Evolutionary conservation across 2,797 vertebrate species (phyloP).

Genomic region (Uromys caudimaculatus): DNA sequence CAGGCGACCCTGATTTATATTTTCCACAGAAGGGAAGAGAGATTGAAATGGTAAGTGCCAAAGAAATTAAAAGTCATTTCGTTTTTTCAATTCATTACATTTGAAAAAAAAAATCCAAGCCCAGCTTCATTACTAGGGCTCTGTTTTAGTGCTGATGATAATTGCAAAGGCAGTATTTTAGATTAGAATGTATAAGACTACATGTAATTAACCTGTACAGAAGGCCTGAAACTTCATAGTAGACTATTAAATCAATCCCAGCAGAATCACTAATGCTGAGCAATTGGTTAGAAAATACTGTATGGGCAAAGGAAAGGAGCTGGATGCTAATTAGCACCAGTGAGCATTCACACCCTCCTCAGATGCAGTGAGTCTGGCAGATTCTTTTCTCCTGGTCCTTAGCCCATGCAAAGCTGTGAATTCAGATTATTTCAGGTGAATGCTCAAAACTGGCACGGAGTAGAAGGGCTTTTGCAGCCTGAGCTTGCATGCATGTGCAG

Average conservation of each 20-base stretch:
- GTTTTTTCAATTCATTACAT: conserved; percentile 83
- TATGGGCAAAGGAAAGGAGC: conserved; percentile 67
- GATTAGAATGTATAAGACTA: conserved; percentile 83
- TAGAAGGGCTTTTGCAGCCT: neutral
- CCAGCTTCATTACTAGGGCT: conserved; percentile 73
- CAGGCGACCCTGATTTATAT: conserved; percentile 71
- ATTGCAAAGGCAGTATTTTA: conserved; percentile 83
- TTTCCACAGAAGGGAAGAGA: conserved; percentile 60
- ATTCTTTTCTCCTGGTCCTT: conserved; percentile 64
- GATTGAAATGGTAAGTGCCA: conserved; percentile 71
- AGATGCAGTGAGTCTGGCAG: conserved; percentile 20
- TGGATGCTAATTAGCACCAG: conserved; percentile 72
- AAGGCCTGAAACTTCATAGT: conserved; percentile 83
- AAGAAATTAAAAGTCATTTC: conserved; percentile 82
- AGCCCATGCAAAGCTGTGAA: conserved; percentile 66
- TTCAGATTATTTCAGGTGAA: conserved; percentile 62
- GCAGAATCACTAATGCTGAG: conserved; percentile 80
- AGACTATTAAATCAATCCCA: conserved; percentile 82
- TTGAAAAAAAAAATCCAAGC: conserved; percentile 72
- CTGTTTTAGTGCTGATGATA: conserved; percentile 80
- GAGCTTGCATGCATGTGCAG: neutral
- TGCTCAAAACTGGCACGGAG: conserved; percentile 13
- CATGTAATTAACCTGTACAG: conserved; percentile 84
- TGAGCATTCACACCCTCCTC: conserved; percentile 52
- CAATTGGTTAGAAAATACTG: conserved; percentile 82